Evolutionary conservation across 2,113 vertebrate genomes (phyloP), one percentile per base, ranked within the genome.

Genomic region (Sciurus niger): DNA sequence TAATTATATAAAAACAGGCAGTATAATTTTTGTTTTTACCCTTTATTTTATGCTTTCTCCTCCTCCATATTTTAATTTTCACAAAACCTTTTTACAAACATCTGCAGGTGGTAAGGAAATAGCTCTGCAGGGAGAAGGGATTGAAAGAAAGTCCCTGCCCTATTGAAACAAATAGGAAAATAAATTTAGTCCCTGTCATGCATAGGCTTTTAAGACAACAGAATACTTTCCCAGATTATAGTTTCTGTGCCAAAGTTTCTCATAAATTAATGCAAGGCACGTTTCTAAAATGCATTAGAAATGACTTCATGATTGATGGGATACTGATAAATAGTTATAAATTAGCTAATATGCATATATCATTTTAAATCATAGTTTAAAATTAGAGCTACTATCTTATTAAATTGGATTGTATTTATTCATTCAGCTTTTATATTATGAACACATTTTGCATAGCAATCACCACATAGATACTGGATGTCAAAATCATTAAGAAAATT

Each of bases 121-220:
- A 95, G n/a, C 28, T 95, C 37, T 96, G 24, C 13, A 84, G 46
- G 77, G n/a, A 88, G 60, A 85, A 16, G 43, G 17, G 11, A 90
- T 40, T 80, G 89, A 93, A 95, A 89, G 78, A 87, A 96, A 89
- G 51, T 48, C 43, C 51, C 76, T 93, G 16, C 65, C 32, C 40
- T 37, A 43, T n/a, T 94, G 46, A 92, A 93, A 94, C 65, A 96
- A 94, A 74, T 25, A 93, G 53, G 12, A 84, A 91, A 96, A 92
- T 93, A 94, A 97, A 94, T 96, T 94, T 68, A 95, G 77, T 82
- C 55, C 51, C 93, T 85, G 70, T 30, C 63, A 91, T 6, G 20
- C 43, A 76, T 8, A 84, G 65, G 74, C 89, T 97, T 96, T 97
- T 96, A 95, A 96, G 51, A 95, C 93, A 96, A 95, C 93, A 96